These are phyloP conservation scores for Orycteropus afer DNA, from an alignment of 2,113 vertebrate genomes.

Conservation along the genomic window DNA sequence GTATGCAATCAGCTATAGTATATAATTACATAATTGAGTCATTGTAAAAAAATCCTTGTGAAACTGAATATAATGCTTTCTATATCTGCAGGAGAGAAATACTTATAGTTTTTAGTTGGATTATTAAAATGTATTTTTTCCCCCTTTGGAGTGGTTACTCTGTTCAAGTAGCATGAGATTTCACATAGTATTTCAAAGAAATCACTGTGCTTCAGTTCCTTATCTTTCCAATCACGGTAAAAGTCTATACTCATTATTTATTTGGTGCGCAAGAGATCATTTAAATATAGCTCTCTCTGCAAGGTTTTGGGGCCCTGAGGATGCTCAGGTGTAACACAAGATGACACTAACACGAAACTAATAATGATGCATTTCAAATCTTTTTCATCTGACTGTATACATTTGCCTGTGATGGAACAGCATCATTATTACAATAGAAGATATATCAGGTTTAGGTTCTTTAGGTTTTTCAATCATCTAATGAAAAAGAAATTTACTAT, in stretches of 20 bases:
- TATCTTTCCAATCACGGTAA: conserved; percentile 39
- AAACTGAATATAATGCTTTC: conserved; percentile 63
- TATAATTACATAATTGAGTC: conserved; percentile 65
- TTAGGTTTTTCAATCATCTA: conserved; percentile 16
- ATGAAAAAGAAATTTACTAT: background rate
- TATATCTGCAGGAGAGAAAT: conserved; percentile 36
- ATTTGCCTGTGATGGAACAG: background rate
- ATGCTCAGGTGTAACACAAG: background rate
- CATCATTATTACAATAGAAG: background rate
- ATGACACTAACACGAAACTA: background rate
- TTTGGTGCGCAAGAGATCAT: background rate
- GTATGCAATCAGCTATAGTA: conserved; percentile 57
- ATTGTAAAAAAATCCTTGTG: conserved; percentile 62
- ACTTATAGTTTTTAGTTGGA: conserved; percentile 40
- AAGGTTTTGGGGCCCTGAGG: background rate
- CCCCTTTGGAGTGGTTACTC: background rate
- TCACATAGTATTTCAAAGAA: background rate
- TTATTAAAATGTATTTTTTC: conserved; percentile 23
- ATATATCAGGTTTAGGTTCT: background rate
- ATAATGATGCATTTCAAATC: background rate
- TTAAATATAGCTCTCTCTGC: conserved; percentile 14
- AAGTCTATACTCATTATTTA: conserved; percentile 11
- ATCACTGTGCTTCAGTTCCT: background rate
- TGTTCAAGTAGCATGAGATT: conserved; percentile 22
- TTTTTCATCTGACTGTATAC: background rate